Base-by-base conservation (phyloP, 2,888 invertebrate genomes). In the Sinohyriopsis cumingii region DNA sequence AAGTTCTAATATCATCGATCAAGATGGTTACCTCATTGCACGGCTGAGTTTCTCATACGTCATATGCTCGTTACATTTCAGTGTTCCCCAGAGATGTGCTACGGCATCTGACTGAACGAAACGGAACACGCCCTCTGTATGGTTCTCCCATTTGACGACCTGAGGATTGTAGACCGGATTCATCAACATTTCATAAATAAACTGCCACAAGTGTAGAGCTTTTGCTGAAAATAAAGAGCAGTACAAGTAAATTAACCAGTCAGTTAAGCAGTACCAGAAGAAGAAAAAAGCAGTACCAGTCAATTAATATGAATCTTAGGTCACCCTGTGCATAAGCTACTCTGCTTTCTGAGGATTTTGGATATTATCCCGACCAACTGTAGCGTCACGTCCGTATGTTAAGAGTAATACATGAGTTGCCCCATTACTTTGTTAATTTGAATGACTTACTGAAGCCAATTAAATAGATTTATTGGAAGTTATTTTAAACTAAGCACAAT, bases 11-110 rank as follows among this genome's bases (percentile, higher is more conserved):
- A 45, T 9, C 9, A 45, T 45, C 2, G 45, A 12, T 12, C 45
- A 53, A 12, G 33, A 28, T 59, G 55, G 87, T 86, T 88, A 94
- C 94, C 94, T 93, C 95, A 97, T 96, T 25, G 96, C 96, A 76
- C 96, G 91, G 90, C 95, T 96, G 83, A 97, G 93, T 91, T 97
- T 97, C 89, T 96, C 96, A 87, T 96, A 97, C 63, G 95, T 96
- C 96, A 97, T 97, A 87, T 94, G 94, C 67, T 93, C 93, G 88
- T 96, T 96, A 89, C 95, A 94, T 88, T 96, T 96, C 86, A 95
- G 91, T 72, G 93, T 93, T 12, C 96, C 96, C 96, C 96, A 96
- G 57, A 95, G 91, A 85, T 95, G 93, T 3, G 96, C 96, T 6
- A 96, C 95, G 85, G 94, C 94, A 86, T 96, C 95, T 69, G 95